Percentiles rank a stretch among this genome's conserved stretches.
Conservation (phyloP, 1,140 invertebrate species). For the Saccostrea cuccullata region DNA sequence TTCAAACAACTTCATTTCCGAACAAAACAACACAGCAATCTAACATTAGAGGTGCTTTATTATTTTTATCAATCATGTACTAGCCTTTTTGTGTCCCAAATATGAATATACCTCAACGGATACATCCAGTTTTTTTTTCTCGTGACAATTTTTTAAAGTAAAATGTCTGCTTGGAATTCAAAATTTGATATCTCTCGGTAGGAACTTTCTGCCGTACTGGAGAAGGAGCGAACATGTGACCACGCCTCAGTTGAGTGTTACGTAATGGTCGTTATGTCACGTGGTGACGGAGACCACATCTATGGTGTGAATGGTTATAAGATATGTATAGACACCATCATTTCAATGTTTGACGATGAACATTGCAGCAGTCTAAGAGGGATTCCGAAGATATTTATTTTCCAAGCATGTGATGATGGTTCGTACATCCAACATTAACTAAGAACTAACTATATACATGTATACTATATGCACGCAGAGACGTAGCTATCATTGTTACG, state of each 20-base stretch:
- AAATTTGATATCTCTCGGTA: not conserved
- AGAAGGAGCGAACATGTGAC: conserved; percentile 3
- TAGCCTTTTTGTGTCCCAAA: too few relatives aligned
- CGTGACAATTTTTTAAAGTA: too few relatives aligned
- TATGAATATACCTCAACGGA: too few relatives aligned
- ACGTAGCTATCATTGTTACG: not conserved
- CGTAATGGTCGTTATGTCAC: conserved; percentile 44
- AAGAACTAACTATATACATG: too few relatives aligned
- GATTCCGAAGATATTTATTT: conserved; percentile 50
- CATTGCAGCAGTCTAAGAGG: conserved; percentile 46
- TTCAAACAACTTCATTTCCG: conserved; percentile 37
- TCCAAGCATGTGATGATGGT: conserved; percentile 32
- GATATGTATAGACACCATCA: conserved; percentile 26
- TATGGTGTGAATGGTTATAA: conserved; percentile 36
- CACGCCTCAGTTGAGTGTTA: conserved; percentile 24
- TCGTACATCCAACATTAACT: not conserved
- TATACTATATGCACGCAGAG: not conserved
- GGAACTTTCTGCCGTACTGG: not conserved
- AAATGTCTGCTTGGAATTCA: not conserved
- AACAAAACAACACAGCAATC: conserved; percentile 29
- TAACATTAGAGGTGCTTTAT: conserved; percentile 10
- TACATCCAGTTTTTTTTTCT: too few relatives aligned
- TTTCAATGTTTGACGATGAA: conserved; percentile 34
- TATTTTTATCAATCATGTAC: too few relatives aligned
- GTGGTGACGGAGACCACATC: conserved; percentile 45